A percentile compares a stretch with the other conserved stretches of the same genome.
Conservation (phyloP, 2,113 vertebrate species). For the Pelecanus crispus region DNA sequence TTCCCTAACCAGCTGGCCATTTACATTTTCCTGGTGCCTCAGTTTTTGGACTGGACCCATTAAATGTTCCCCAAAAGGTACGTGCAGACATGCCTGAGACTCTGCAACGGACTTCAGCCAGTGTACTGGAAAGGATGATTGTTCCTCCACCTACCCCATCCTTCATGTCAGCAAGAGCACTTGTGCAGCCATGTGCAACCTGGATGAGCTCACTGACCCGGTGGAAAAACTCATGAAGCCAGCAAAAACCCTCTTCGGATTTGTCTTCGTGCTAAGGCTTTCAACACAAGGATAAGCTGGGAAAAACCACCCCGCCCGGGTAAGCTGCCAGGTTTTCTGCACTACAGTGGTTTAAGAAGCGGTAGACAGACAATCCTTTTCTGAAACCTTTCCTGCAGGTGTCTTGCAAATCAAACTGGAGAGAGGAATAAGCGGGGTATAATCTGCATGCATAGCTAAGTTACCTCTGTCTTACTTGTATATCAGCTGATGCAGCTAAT, state of each 20-base stretch:
- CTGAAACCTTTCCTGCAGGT: background rate
- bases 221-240: background rate
- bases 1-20: background rate
- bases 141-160: background rate
- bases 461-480: background rate
- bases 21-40: background rate
- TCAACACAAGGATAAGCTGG: background rate
- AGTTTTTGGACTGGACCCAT: background rate
- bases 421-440: accelerated
- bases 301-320: background rate
- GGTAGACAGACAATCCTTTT: background rate
- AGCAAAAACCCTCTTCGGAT: background rate
- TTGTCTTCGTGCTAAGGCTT: background rate
- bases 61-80: background rate
- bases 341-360: background rate
- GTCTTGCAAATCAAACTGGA: background rate
- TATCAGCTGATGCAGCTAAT: background rate
- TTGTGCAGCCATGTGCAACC: accelerated
- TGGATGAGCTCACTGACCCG: background rate
- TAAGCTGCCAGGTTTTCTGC: background rate
- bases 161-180: background rate
- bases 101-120: background rate
- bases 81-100: accelerated
- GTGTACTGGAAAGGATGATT: background rate
- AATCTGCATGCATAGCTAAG: background rate